Percentiles rank a stretch among this genome's conserved stretches.
phyloP scores from a whole-genome alignment of 2,888 invertebrate genomes.

The Drosophila barbarae region DNA sequence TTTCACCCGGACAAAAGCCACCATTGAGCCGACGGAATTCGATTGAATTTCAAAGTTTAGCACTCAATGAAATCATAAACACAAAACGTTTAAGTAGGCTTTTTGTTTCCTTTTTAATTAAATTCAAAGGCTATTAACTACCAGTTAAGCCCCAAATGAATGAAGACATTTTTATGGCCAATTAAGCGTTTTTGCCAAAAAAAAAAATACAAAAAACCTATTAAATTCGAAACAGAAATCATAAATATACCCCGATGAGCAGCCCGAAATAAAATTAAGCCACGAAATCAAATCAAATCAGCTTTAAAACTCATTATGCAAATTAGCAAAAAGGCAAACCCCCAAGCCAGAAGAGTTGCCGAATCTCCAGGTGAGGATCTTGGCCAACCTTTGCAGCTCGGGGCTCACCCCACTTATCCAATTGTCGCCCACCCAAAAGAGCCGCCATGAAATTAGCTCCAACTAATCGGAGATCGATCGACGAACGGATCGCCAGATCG shows the following conservation, averaged over 20 bases:
- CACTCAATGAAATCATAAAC: conserved; percentile 41
- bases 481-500: conserved; percentile 14
- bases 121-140: conserved; percentile 22
- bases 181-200: conserved; percentile 58
- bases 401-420: conserved; percentile 41
- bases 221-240: conserved; percentile 57
- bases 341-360: conserved; percentile 12
- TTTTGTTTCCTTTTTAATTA: background rate
- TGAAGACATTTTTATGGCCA: conserved; percentile 75
- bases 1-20: conserved; percentile 30
- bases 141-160: conserved; percentile 47
- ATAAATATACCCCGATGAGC: conserved; percentile 60
- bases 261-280: conserved; percentile 25
- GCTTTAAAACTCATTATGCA: conserved; percentile 75
- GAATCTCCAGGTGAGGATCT: conserved; percentile 27
- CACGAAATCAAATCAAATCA: conserved; percentile 63
- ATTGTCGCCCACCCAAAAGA: conserved; percentile 56
- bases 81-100: conserved; percentile 14
- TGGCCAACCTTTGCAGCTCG: conserved; percentile 51
- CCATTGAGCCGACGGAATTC: conserved; percentile 15
- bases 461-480: conserved; percentile 24
- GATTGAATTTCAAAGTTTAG: conserved; percentile 28
- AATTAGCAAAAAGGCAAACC: conserved; percentile 45
- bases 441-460: conserved; percentile 53
- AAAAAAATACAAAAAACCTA: conserved; percentile 19